Base-by-base conservation (phyloP, 2,888 invertebrate species). In the Lasioglossum zephyrum region DNA sequence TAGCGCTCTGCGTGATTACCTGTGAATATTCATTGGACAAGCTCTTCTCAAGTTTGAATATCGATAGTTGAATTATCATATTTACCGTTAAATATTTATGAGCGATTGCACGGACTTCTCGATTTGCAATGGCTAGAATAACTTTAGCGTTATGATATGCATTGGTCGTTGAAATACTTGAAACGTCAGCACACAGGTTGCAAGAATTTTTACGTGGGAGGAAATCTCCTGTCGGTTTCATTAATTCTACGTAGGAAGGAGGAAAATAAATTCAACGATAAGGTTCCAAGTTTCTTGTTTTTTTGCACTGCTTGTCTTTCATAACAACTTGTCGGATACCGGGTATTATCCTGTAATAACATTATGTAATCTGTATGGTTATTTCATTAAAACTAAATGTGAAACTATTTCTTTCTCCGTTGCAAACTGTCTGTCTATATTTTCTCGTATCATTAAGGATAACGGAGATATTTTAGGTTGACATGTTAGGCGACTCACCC, bases 131-230 rank as follows among this genome's bases (percentile, higher is more conserved):
- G 31, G 63, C 8, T 63, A 22, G 22, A 69, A 11, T 63, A 31
- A 63, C 26, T 63, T 6, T 6, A 13, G 13, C 13, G 16, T 26
- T 16, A 5, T 16, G 2, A 13, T 63, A 26, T 16, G 60, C 13
- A 63, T 31, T 16, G 16, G 4, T 26, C 16, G 6, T 16, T 26
- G 11, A 13, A 31, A 60, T 26, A 60, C 26, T 60, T 60, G 8
- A 8, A 57, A 57, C n/a, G n/a, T 22, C 22, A 22, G 22, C 49
- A 8, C 22, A 22, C 49, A 53, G 49, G 22, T n/a, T 57, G 13
- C 73, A 53, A 73, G 73, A 73, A 73, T 53, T 49, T 53, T 73
- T 18, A 49, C 36, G 73, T 73, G 4, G 73, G 73, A 53, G 36
- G 73, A 11, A 36, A 39, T 73, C 36, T 73, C 49, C 36, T 73